Evolutionary conservation across 2,888 invertebrate species (phyloP).

Genomic region (Lamproptera curius): DNA sequence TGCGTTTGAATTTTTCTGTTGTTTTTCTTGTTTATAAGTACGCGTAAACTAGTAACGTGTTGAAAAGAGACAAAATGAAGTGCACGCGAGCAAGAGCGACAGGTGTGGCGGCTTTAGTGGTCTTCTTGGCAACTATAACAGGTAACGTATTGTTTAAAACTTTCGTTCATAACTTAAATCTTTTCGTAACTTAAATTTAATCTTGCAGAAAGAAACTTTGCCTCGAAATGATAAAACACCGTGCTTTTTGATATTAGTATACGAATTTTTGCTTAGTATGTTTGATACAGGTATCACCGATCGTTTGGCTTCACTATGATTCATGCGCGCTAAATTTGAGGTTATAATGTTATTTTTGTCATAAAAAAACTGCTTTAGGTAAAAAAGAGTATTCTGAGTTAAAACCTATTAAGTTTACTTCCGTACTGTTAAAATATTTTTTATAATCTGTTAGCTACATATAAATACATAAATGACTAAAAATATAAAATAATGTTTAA

Average conservation of each 20-base stretch:
- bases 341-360: too few relatives aligned
- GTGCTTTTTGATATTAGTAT: too few relatives aligned
- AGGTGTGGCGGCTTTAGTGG: conserved; percentile 70
- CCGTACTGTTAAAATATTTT: too few relatives aligned
- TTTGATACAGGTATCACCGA: background rate
- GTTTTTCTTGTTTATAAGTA: conserved; percentile 58
- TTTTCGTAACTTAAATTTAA: too few relatives aligned
- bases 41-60: conserved; percentile 54
- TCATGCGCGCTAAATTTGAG: conserved; percentile 35
- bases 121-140: conserved; percentile 66
- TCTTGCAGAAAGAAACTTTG: background rate
- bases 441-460: too few relatives aligned
- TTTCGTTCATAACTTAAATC: conserved; percentile 20
- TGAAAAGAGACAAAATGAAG: conserved; percentile 72
- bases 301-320: conserved; percentile 28
- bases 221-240: too few relatives aligned
- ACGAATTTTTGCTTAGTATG: too few relatives aligned
- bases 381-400: too few relatives aligned
- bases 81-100: conserved; percentile 60
- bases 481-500: too few relatives aligned
- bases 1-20: conserved; percentile 53
- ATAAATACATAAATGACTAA: too few relatives aligned
- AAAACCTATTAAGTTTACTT: too few relatives aligned
- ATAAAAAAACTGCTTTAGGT: background rate
- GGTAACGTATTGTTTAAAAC: conserved; percentile 49